Conservation (phyloP, 2,888 invertebrate species). For the Enchytraeus crypticus region DNA sequence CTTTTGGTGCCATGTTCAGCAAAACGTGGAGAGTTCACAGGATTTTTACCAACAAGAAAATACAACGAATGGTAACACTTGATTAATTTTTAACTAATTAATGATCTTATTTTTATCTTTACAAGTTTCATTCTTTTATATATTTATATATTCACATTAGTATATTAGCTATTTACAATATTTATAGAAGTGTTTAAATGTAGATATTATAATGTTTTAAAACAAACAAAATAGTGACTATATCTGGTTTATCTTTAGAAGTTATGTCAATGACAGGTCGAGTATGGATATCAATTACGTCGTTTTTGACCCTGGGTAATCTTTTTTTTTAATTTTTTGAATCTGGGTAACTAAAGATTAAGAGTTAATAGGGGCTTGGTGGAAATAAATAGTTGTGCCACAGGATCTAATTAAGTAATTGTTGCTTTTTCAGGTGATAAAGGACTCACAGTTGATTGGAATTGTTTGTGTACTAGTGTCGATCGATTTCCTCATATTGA, state of each 20-base stretch:
- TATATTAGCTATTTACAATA: background rate
- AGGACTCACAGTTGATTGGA: constrained; percentile 29
- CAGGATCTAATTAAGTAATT: too few species aligned
- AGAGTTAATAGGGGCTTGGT: too few species aligned
- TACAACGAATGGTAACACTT: constrained; percentile 29
- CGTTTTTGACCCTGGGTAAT: too few species aligned
- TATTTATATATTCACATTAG: background rate
- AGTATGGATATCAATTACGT: too few species aligned
- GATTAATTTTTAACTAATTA: background rate
- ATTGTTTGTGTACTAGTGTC: constrained; percentile 29
- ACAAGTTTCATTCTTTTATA: background rate
- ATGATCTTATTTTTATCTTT: background rate
- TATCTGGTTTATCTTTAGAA: too few species aligned
- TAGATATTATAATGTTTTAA: too few species aligned
- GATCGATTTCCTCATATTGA: constrained; percentile 27
- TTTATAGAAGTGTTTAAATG: too few species aligned
- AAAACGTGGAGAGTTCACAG: constrained; percentile 34
- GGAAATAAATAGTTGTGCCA: too few species aligned
- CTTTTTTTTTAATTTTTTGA: too few species aligned
- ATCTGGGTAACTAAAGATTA: too few species aligned
- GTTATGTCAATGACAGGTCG: too few species aligned
- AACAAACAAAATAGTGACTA: too few species aligned
- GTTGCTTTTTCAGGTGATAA: constrained; percentile 28
- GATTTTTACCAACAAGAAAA: constrained; percentile 33
- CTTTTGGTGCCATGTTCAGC: constrained; percentile 35